Percentiles rank a stretch among this genome's conserved stretches.
These are phyloP conservation scores for Leucophora obtusa DNA, from an alignment of 2,888 invertebrate species.

Conservation along the genomic window DNA sequence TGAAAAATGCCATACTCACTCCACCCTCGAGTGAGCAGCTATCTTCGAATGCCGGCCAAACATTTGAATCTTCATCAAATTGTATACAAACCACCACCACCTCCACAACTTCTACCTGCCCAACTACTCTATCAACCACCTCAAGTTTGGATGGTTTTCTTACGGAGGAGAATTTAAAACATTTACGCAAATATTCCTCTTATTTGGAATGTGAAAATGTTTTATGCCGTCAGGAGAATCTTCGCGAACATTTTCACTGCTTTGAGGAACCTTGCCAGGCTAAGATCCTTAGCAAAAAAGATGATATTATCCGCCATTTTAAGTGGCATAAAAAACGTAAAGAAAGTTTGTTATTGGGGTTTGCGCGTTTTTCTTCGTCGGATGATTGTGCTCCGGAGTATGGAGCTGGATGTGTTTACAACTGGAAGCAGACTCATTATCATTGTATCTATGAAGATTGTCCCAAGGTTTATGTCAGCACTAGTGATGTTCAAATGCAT, in stretches of 20 bases:
- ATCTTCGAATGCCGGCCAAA: slow-evolving; percentile 49
- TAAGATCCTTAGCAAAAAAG: slow-evolving; percentile 97
- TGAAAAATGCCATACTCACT: slow-evolving; percentile 71
- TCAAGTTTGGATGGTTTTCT: slow-evolving; percentile 73
- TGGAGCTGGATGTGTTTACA: slow-evolving; percentile 89
- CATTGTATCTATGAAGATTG: slow-evolving; percentile 97
- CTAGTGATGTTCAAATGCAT: slow-evolving; percentile 99
- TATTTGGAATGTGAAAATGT: slow-evolving; percentile 78
- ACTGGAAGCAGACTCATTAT: slow-evolving; percentile 83
- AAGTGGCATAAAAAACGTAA: slow-evolving; percentile 99
- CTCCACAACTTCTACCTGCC: not conserved
- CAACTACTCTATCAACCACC: slow-evolving; percentile 65
- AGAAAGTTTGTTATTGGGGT: slow-evolving; percentile 95
- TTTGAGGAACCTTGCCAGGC: slow-evolving; percentile 83
- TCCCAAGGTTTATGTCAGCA: slow-evolving; percentile 98
- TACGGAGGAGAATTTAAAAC: slow-evolving; percentile 75
- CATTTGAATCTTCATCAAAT: slow-evolving; percentile 46
- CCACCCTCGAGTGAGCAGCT: slow-evolving; percentile 74
- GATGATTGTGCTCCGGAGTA: slow-evolving; percentile 96
- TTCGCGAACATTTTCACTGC: slow-evolving; percentile 95
- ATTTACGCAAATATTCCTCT: slow-evolving; percentile 77
- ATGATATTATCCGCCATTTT: slow-evolving; percentile 98
- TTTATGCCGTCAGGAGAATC: slow-evolving; percentile 76
- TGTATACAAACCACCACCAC: slow-evolving; percentile 9
- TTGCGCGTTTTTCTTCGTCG: slow-evolving; percentile 90